Conservation (phyloP, 2,797 vertebrate species). For the Okamejei kenojei region DNA sequence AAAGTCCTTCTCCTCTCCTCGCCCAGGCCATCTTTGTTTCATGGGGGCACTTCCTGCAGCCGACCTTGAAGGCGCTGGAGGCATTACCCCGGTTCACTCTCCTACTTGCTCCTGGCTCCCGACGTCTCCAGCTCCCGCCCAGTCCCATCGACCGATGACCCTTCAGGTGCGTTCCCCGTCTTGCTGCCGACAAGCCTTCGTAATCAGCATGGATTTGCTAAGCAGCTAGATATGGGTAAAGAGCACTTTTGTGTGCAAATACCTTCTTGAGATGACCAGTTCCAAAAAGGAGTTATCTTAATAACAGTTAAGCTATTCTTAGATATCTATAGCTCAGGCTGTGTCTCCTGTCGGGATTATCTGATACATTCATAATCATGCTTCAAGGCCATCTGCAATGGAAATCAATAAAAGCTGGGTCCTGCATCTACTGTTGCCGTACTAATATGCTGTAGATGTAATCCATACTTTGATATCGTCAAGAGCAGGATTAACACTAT, state of each 20-base stretch:
- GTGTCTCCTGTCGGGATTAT: neutral
- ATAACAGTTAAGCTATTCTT: neutral
- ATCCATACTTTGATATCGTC: neutral
- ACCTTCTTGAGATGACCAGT: neutral
- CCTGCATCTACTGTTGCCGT: neutral
- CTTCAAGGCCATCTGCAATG: slow-evolving; percentile 17
- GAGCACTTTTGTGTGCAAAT: neutral
- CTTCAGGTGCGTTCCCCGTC: too few species aligned
- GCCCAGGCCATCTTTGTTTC: too few species aligned
- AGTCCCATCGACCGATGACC: too few species aligned
- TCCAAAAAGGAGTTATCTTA: neutral
- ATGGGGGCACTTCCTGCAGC: too few species aligned
- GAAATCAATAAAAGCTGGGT: slow-evolving; percentile 10
- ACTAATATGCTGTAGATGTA: neutral
- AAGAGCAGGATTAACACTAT: neutral
- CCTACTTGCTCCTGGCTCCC: too few species aligned
- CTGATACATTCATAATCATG: slow-evolving; percentile 7
- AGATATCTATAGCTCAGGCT: neutral
- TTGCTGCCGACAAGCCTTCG: too few species aligned
- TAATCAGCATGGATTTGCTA: neutral
- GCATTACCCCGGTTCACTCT: too few species aligned
- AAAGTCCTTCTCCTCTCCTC: too few species aligned
- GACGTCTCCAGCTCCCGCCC: too few species aligned
- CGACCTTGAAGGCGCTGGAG: too few species aligned
- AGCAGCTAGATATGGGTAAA: neutral